phyloP scores from a whole-genome alignment of 1,140 invertebrate species.

The Eurosta solidaginis region DNA sequence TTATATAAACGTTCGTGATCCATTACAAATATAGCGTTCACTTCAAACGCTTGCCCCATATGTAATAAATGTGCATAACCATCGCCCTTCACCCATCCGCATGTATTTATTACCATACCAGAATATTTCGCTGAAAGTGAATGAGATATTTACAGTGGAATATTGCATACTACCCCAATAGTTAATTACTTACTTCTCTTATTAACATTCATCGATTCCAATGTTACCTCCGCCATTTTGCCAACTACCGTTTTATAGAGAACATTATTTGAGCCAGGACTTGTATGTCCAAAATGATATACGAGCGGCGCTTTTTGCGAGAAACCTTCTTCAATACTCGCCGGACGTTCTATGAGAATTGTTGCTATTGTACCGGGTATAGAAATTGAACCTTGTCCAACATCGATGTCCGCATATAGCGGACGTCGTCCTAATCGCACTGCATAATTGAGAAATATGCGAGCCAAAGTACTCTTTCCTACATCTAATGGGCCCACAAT shows the following conservation, averaged over 20 bases:
- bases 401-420: conserved; percentile 94
- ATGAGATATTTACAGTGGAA: conserved; percentile 36
- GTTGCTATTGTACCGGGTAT: conserved; percentile 91
- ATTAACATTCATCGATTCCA: conserved; percentile 82
- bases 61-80: conserved; percentile 85
- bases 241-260: conserved; percentile 87
- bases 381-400: conserved; percentile 92
- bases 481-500: conserved; percentile 94
- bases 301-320: conserved; percentile 88
- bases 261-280: conserved; percentile 76
- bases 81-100: conserved; percentile 93
- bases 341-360: conserved; percentile 86
- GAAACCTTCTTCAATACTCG: conserved; percentile 91
- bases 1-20: conserved; percentile 97
- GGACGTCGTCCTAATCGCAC: conserved; percentile 83
- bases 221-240: conserved; percentile 83
- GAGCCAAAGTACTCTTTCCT: conserved; percentile 91
- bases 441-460: conserved; percentile 92
- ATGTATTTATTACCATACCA: conserved; percentile 98
- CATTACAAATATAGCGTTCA: conserved; percentile 92
- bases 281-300: conserved; percentile 92
- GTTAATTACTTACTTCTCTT: conserved; percentile 71
- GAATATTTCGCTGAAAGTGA: conserved; percentile 75
- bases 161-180: neutral
- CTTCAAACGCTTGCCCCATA: conserved; percentile 91